A percentile compares a stretch with the other conserved stretches of the same genome.
phyloP scores from a whole-genome alignment of 2,888 invertebrate genomes.

The Galerucella pusilla region DNA sequence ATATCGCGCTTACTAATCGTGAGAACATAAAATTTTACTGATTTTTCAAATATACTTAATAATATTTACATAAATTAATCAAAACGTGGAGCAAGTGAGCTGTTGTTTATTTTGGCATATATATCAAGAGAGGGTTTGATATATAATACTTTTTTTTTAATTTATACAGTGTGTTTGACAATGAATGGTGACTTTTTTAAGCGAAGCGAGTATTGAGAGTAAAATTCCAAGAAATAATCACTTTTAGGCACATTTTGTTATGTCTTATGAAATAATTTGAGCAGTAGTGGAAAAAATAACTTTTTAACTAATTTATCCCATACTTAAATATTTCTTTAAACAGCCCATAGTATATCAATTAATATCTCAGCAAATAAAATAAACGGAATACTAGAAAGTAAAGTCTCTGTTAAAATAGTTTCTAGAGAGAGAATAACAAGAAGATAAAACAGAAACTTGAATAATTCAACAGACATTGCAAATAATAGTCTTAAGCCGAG shows the following conservation, averaged over 20 bases:
- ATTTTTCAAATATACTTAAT: not conserved
- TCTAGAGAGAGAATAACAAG: slow-evolving; percentile 7
- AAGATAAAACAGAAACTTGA: not conserved
- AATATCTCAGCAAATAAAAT: not conserved
- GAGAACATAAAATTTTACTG: not conserved
- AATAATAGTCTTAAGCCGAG: slow-evolving; percentile 49
- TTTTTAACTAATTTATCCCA: too few species aligned
- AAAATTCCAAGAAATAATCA: too few species aligned
- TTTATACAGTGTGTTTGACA: too few species aligned
- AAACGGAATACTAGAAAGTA: not conserved
- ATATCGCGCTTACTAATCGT: not conserved
- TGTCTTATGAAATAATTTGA: too few species aligned
- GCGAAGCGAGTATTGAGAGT: too few species aligned
- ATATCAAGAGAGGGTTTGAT: not conserved
- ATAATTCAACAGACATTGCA: slow-evolving; percentile 29
- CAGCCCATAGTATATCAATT: too few species aligned
- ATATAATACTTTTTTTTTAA: too few species aligned
- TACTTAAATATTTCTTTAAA: too few species aligned
- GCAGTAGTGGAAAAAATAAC: too few species aligned
- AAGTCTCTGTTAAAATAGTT: slow-evolving; percentile 2
- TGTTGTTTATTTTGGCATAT: not conserved
- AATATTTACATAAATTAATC: not conserved
- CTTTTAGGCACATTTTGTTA: too few species aligned
- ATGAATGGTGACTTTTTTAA: too few species aligned
- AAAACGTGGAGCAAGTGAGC: not conserved